Evolutionary conservation across 2,888 invertebrate genomes (phyloP), one percentile per base, ranked within the genome.

Genomic region (Catocala nupta): DNA sequence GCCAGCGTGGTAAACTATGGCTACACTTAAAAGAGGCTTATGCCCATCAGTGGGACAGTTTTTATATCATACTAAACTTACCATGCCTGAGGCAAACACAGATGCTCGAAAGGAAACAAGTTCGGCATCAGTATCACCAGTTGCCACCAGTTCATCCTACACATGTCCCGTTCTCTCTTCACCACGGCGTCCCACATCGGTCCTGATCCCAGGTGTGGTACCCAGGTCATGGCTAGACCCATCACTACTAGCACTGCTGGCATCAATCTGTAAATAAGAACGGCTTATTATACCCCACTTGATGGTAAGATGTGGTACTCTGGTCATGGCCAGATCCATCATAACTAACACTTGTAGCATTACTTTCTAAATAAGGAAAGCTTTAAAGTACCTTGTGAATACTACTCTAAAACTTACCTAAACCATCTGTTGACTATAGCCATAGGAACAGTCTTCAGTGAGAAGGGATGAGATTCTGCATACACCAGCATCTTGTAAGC

Each of bases 101-200:
- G 77, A 55, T 91, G 74, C 67, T 94, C 93, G 43, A 94, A 94
- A 0, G 93, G 93, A 72, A 93, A 94, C 53, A 93, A 71, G 61
- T 94, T 94, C 0, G 93, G 93, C 81, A 88, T 90, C 64, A 94
- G 68, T 0, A 94, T 92, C 9, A 93, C 91, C 0, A 91, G 81
- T 51, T 93, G 93, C 94, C 94, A 94, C 94, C 94, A 94, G 78
- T 93, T 93, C 39, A 69, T 77, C 0, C 94, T 77, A 78, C 94
- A 94, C 81, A 92, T 78, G 45, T 93, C 92, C 0, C 90, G 75
- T 63, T 94, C 94, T 0, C 93, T 83, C 59, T 84, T 89, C 49
- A 94, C 94, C 13, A 94, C 93, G 0, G 93, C 93, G 44, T 94
- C 94, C 94, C 94, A 94, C 93, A 94, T 93, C 0, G 94, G 94